phyloP scores from a whole-genome alignment of 2,888 invertebrate genomes.

The Magallana nippona region DNA sequence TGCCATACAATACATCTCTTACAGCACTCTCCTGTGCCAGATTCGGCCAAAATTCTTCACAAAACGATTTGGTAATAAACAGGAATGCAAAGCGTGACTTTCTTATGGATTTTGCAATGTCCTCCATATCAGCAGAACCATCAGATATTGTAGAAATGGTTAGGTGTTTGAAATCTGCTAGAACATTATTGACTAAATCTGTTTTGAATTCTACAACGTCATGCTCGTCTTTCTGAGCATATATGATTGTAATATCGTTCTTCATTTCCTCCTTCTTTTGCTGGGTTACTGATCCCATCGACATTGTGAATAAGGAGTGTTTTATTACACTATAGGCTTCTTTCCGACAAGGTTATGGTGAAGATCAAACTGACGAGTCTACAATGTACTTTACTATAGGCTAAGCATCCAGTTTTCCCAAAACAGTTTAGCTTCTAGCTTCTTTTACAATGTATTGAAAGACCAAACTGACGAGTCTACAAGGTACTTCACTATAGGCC shows the following conservation, averaged over 20 bases:
- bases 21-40: background rate
- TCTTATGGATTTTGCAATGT: background rate
- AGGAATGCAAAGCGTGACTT: background rate
- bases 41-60: constrained; percentile 4
- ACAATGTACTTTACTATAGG: no score
- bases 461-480: no score
- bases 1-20: background rate
- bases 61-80: background rate
- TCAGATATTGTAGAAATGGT: background rate
- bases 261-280: no score
- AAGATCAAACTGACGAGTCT: no score
- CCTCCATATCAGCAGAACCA: background rate
- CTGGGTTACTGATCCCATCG: no score
- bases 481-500: no score
- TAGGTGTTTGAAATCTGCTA: background rate
- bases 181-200: background rate
- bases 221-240: background rate
- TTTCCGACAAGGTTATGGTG: no score
- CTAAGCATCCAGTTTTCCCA: no score
- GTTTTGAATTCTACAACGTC: background rate
- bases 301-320: no score
- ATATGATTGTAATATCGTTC: background rate
- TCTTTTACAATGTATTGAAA: no score
- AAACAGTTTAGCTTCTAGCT: no score
- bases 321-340: no score